Evolutionary conservation across 2,113 vertebrate species (phyloP), one percentile per base, ranked within the genome.

Genomic region (Petrocephalus microphthalmus): DNA sequence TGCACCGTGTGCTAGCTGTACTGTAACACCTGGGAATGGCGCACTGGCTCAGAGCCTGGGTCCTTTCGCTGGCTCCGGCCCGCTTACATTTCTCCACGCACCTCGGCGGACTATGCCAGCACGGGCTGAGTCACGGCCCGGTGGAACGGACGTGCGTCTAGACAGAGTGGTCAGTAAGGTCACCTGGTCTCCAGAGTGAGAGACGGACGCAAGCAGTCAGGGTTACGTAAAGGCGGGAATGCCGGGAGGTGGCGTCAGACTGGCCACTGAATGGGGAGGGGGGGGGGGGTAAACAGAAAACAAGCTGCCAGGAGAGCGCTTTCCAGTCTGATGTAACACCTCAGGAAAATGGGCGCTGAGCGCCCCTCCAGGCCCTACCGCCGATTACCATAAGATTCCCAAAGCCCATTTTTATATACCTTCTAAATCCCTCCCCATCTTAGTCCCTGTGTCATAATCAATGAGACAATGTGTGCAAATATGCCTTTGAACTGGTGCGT

Each of bases 361-460:
- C 22, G 71, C 5, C 53, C 8, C 42, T 51, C 20, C 53, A 8
- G 7, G n/a, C 33, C 53, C 60, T 47, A 67, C n/a, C 54, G 29
- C 29, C 33, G 6, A 42, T n/a, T 22, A 10, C 42, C 17, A 37
- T 17, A 33, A 19, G 64, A 33, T n/a, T n/a, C n/a, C 2, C 49
- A 71, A 71, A 71, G 67, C 87, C 33, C 47, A 22, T 49, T 49
- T 74, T 37, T 45, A 33, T 29, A 10, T 81, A 52, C 81, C 57
- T 57, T 82, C 17, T 5, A 82, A 88, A 89, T 88, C 88, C 74
- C 86, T 83, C 78, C 37, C 15, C 29, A 84, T 13, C 67, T n/a
- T 5, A 20, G 49, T 87, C 17, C 25, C 37, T 25, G 67, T 81
- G 53, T 88, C 85, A 88, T 87, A 87, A 90, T 90, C 83, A 89